Evolutionary conservation across 2,797 vertebrate genomes (phyloP).

Genomic region (Gymnopithys bicolor): DNA sequence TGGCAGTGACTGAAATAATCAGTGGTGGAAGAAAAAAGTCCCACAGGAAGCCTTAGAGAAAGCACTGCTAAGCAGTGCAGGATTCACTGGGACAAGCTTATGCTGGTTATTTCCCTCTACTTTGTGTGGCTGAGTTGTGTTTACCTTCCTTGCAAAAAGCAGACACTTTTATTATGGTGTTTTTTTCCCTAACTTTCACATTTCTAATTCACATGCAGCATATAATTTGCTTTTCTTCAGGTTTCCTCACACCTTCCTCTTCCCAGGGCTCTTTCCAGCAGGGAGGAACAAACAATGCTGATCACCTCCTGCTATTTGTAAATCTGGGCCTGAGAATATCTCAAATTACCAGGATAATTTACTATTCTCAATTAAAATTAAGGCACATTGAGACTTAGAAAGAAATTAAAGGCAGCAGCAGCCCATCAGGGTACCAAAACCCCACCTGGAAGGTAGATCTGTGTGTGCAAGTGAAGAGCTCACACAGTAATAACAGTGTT

Average conservation of each 20-base stretch:
- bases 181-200: neutral
- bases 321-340: neutral
- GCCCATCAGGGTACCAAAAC: constrained; percentile 16
- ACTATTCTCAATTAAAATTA: constrained; percentile 39
- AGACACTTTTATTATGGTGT: neutral
- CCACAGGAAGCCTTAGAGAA: neutral
- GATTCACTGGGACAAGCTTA: neutral
- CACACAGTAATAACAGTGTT: neutral
- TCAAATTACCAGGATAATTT: constrained; percentile 26
- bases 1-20: neutral
- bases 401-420: neutral
- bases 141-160: neutral
- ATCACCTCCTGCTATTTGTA: constrained; percentile 20
- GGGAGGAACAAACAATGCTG: neutral
- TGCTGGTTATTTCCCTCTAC: neutral
- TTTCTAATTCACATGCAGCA: neutral
- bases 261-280: neutral
- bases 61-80: neutral
- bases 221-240: neutral
- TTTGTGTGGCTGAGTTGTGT: neutral
- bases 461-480: neutral
- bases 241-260: neutral
- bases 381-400: neutral
- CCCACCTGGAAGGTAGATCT: neutral
- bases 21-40: neutral